Conservation (phyloP, 2,113 vertebrate genomes). For the Stegastes partitus region DNA sequence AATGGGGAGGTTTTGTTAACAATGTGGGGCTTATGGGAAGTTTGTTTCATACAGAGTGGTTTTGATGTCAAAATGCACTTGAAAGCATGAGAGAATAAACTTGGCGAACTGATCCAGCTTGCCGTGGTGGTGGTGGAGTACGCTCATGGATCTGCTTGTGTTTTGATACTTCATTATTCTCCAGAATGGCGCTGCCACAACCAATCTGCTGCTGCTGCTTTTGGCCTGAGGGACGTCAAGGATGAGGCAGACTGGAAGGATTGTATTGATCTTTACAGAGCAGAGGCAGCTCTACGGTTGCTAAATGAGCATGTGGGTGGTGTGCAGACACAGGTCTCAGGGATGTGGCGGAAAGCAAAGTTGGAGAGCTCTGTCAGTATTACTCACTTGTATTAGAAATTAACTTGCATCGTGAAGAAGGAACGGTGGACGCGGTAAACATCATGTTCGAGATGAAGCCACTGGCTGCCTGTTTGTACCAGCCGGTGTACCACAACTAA, state of each 20-base stretch:
- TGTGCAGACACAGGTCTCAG: conserved; percentile 46
- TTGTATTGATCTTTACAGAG: conserved; percentile 40
- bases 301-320: conserved; percentile 21
- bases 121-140: not conserved
- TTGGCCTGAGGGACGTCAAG: not conserved
- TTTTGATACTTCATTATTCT: not conserved
- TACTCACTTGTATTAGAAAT: conserved; percentile 11
- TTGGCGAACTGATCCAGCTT: not conserved
- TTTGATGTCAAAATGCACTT: no score
- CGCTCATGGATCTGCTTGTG: not conserved
- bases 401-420: not conserved
- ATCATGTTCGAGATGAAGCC: conserved; percentile 4
- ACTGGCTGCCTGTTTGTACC: not conserved
- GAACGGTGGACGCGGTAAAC: conserved; percentile 6
- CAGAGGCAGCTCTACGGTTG: conserved; percentile 38
- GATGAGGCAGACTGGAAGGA: conserved; percentile 13
- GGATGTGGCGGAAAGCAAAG: conserved; percentile 34
- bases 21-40: no score
- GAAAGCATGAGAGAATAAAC: no score
- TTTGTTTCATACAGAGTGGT: no score
- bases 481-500: conserved; percentile 8
- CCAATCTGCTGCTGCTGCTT: not conserved
- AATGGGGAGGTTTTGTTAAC: no score
- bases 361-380: conserved; percentile 27
- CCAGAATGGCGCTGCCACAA: not conserved